Percentiles rank a stretch among this genome's conserved stretches.
These are phyloP conservation scores for Oedothorax gibbosus DNA, from an alignment of 1,140 invertebrate species.

Conservation along the genomic window DNA sequence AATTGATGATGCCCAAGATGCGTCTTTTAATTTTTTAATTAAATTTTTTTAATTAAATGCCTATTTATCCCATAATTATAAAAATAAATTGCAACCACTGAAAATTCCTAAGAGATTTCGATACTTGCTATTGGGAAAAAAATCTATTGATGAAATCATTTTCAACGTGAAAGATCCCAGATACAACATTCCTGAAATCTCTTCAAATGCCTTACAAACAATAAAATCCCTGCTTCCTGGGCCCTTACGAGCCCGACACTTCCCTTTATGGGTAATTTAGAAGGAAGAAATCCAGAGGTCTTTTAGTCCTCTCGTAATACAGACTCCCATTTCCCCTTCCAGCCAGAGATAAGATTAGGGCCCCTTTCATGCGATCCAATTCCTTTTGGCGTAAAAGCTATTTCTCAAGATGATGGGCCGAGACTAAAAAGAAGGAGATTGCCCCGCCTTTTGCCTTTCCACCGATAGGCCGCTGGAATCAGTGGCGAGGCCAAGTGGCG, in stretches of 20 bases:
- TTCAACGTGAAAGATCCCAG: too few relatives aligned
- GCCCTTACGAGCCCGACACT: slow-evolving; percentile 52
- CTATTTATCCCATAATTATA: too few relatives aligned
- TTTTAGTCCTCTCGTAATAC: slow-evolving; percentile 56
- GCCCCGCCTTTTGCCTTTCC: slow-evolving; percentile 38
- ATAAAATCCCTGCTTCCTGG: slow-evolving; percentile 43
- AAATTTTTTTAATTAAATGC: too few relatives aligned
- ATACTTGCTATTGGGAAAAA: too few relatives aligned
- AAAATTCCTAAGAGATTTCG: too few relatives aligned
- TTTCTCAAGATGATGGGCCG: slow-evolving; percentile 49
- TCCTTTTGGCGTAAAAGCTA: slow-evolving; percentile 56
- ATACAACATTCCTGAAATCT: too few relatives aligned
- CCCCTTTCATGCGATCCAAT: slow-evolving; percentile 56
- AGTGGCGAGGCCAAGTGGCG: slow-evolving; percentile 8
- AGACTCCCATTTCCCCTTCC: slow-evolving; percentile 45
- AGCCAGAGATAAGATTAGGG: slow-evolving; percentile 46
- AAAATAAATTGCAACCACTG: too few relatives aligned
- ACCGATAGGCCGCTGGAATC: slow-evolving; percentile 27
- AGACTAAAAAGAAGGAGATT: slow-evolving; percentile 11
- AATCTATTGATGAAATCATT: too few relatives aligned
- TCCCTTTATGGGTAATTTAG: slow-evolving; percentile 58
- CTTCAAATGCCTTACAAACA: slow-evolving; percentile 33
- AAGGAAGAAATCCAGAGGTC: slow-evolving; percentile 52
- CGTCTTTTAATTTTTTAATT: too few relatives aligned
- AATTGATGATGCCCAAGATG: too few relatives aligned